Conservation (phyloP, 2,888 invertebrate genomes). For the Zhengitettix transpicula region DNA sequence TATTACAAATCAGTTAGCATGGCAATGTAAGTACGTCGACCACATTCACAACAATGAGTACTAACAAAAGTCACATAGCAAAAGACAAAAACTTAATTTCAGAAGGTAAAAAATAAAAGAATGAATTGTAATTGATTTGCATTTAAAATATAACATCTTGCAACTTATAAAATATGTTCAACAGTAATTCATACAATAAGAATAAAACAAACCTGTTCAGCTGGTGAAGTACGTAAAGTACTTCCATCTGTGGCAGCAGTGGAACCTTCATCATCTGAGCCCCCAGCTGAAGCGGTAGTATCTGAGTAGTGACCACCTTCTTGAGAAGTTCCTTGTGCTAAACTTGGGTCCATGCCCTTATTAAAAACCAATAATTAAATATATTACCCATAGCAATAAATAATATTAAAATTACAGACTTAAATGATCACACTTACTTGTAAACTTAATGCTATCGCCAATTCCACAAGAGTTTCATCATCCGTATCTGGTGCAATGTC, state of each 20-base stretch:
- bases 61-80: no score
- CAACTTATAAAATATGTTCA: no score
- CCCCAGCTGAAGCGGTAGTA: slow-evolving; percentile 69
- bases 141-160: no score
- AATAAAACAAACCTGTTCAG: slow-evolving; percentile 36
- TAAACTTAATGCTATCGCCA: slow-evolving; percentile 86
- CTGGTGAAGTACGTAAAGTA: slow-evolving; percentile 70
- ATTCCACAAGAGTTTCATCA: slow-evolving; percentile 91
- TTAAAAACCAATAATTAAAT: neutral
- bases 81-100: no score
- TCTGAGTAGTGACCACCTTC: slow-evolving; percentile 57
- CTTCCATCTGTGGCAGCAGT: slow-evolving; percentile 91
- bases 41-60: no score
- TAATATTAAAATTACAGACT: neutral
- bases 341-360: neutral
- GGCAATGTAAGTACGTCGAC: no score
- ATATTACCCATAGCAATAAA: neutral
- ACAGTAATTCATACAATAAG: no score
- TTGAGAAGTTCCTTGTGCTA: slow-evolving; percentile 14
- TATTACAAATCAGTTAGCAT: no score
- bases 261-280: slow-evolving; percentile 88
- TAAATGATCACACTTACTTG: slow-evolving; percentile 28
- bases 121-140: no score
- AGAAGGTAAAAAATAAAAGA: no score
- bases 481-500: slow-evolving; percentile 90